phyloP scores from a whole-genome alignment of 2,888 invertebrate genomes.

The Apeira syringaria region DNA sequence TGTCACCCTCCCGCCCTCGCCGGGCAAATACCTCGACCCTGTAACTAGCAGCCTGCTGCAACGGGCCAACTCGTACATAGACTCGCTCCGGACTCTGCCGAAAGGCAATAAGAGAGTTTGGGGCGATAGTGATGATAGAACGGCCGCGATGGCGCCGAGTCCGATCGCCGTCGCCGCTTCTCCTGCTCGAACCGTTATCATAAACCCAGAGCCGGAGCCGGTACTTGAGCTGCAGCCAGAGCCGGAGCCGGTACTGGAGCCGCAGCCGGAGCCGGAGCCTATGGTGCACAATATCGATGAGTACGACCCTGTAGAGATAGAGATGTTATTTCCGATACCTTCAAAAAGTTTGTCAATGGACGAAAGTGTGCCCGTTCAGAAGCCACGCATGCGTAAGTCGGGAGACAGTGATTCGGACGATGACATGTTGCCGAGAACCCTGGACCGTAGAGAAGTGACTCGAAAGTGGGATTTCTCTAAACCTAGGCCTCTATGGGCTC shows the following conservation, averaged over 20 bases:
- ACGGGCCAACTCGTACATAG: not conserved
- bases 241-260: too few species aligned
- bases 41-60: not conserved
- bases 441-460: conserved; percentile 1
- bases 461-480: conserved; percentile 9
- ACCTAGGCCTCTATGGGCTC: conserved; percentile 6
- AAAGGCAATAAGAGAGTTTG: not conserved
- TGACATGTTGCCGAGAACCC: not conserved
- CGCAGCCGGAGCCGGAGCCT: not conserved
- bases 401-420: conserved; percentile 1
- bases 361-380: not conserved
- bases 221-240: not conserved
- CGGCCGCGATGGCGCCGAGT: not conserved
- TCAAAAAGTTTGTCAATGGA: not conserved
- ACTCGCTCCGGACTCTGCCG: not conserved
- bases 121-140: not conserved
- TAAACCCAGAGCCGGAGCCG: not conserved
- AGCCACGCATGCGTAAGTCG: not conserved
- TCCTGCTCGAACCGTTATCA: not conserved
- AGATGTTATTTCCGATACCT: not conserved
- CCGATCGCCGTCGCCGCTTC: not conserved
- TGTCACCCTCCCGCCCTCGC: not conserved
- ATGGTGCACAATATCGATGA: not conserved
- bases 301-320: not conserved
- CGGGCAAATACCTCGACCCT: not conserved